Evolutionary conservation across 2,888 invertebrate genomes (phyloP), one percentile per base, ranked within the genome.

Genomic region (Amphiduros pacificus): DNA sequence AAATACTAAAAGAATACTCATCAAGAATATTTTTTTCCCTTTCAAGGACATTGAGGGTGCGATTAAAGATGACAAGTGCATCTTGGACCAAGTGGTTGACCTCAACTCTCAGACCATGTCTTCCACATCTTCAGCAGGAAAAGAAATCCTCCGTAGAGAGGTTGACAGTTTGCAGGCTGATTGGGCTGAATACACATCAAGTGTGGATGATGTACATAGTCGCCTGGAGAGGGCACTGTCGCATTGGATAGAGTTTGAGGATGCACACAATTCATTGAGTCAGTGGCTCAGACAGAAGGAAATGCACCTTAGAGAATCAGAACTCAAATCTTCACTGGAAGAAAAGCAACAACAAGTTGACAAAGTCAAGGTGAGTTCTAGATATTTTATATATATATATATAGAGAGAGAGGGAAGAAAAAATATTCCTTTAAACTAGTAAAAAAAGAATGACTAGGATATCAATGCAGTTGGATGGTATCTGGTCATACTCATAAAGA

Each of bases 201-300:
- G 73, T 27, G 71, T 76, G n/a, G 52, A 51, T 14, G 63, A 66
- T 22, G 74, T 76, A 4, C 73, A 74, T 56, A 68, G 61, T 52
- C 74, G 76, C 0, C 85, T 96, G 58, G 92, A 94, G 80, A 88
- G 86, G 52, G 92, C 94, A 79, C 86, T 95, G 54, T 89, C 90
- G 74, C 92, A 93, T 76, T 96, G 95, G 95, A 88, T 89, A 59
- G 94, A 94, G 75, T 95, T 93, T 77, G 96, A 96, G 78, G 86
- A 87, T 24, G 85, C 92, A 75, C 91, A 92, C 78, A 94, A 94
- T 73, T 88, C 90, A 67, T 93, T 94, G 71, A 85, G 92, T 61
- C 83, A 87, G 32, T 96, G 95, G 95, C 89, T 96, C 59, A 88
- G 93, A 65, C 91, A 92, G 64, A 91, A 92, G 0, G 95, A 96